Evolutionary conservation across 2,113 vertebrate genomes (phyloP).

Genomic region (Atractosteus spatula): DNA sequence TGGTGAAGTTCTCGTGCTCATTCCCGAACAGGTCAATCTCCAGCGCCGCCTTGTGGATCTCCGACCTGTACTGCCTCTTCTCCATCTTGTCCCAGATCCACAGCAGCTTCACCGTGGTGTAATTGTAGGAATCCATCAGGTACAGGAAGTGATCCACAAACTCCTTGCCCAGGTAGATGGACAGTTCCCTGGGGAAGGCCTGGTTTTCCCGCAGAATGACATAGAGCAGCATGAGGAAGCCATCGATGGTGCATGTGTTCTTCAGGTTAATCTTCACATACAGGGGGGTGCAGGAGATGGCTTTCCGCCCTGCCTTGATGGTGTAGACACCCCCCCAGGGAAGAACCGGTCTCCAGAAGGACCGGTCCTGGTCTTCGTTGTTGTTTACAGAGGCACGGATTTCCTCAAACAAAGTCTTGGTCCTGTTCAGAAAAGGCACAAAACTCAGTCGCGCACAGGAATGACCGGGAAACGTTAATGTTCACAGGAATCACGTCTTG

Average conservation of each 20-base stretch:
- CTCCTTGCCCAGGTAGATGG: constrained; percentile 75
- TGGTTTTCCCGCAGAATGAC: constrained; percentile 84
- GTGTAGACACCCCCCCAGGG: constrained; percentile 85
- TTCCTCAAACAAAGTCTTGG: constrained; percentile 85
- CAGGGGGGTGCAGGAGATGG: constrained; percentile 79
- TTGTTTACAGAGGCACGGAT: constrained; percentile 85
- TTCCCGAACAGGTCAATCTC: constrained; percentile 87
- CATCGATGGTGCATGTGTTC: constrained; percentile 88
- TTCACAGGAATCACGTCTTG: no score
- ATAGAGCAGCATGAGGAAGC: constrained; percentile 85
- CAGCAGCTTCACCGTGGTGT: constrained; percentile 84
- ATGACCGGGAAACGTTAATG: no score
- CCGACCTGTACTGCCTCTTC: constrained; percentile 79
- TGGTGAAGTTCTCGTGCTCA: constrained; percentile 85
- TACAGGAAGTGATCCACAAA: constrained; percentile 82
- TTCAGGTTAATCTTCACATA: constrained; percentile 83
- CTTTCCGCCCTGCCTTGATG: constrained; percentile 80
- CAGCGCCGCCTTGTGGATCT: constrained; percentile 72
- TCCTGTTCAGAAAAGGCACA: constrained; percentile 46
- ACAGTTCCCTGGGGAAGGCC: constrained; percentile 73
- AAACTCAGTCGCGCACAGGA: no score
- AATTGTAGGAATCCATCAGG: constrained; percentile 85
- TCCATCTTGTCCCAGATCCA: constrained; percentile 91
- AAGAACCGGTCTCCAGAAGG: constrained; percentile 86
- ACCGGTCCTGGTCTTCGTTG: constrained; percentile 75